These are phyloP conservation scores for Stomorhina lunata DNA, from an alignment of 2,888 invertebrate species.

Conservation along the genomic window DNA sequence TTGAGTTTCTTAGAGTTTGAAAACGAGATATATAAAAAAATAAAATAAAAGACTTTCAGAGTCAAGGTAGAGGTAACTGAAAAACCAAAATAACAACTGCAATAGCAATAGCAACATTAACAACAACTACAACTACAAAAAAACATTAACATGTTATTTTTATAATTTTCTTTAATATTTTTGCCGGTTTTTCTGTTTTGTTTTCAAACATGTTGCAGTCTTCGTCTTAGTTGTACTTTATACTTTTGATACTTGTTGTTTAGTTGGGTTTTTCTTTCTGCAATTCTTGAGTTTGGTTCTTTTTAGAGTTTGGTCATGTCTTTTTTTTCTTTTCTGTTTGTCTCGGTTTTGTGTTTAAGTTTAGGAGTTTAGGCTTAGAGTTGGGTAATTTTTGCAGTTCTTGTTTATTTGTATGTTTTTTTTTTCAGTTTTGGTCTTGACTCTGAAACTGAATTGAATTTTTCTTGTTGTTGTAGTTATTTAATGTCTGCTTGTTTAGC, in stretches of 20 bases:
- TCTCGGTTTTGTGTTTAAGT: conserved; percentile 41
- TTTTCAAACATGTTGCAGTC: conserved; percentile 47
- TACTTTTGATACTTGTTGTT: conserved; percentile 54
- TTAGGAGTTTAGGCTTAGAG: neutral
- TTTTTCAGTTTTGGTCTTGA: conserved; percentile 70
- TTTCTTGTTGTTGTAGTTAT: too few species aligned
- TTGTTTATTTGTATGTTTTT: conserved; percentile 59
- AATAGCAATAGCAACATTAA: conserved; percentile 8
- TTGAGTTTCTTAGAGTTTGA: neutral
- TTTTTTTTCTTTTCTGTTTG: conserved; percentile 9
- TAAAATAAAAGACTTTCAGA: conserved; percentile 71
- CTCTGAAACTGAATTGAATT: conserved; percentile 68
- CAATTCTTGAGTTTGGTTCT: neutral
- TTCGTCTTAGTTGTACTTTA: neutral
- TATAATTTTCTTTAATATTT: conserved; percentile 17
- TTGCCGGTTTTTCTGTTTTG: conserved; percentile 63
- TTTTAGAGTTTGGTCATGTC: neutral
- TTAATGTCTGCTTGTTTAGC: conserved; percentile 6
- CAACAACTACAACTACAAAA: neutral
- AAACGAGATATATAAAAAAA: neutral
- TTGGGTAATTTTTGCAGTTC: conserved; percentile 72
- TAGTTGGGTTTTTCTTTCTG: conserved; percentile 2
- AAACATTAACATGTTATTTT: too few species aligned
- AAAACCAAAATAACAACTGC: conserved; percentile 30
- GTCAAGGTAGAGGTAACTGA: conserved; percentile 79